Evolutionary conservation across 2,797 vertebrate species (phyloP).

Genomic region (Caiman crocodilus): DNA sequence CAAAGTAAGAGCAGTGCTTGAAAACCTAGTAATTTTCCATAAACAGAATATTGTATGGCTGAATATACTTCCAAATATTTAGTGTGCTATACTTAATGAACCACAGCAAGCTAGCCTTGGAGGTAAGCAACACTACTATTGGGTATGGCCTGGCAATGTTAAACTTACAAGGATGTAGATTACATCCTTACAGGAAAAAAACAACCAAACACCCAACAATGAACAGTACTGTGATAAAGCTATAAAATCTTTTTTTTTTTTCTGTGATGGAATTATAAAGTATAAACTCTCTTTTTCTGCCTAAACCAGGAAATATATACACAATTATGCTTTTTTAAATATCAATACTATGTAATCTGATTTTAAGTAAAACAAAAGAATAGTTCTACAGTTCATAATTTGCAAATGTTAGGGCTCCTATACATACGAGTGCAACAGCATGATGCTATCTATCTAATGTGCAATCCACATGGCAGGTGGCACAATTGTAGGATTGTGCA

Average conservation of each 20-base stretch:
- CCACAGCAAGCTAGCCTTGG: not conserved
- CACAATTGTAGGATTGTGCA: too few species aligned
- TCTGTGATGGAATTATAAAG: not conserved
- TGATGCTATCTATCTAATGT: too few species aligned
- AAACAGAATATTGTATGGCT: constrained; percentile 5
- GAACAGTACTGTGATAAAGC: not conserved
- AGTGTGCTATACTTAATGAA: constrained; percentile 36
- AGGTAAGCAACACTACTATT: not conserved
- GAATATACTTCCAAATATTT: constrained; percentile 9
- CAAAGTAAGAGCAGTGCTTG: constrained; percentile 11
- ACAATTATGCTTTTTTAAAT: constrained; percentile 17
- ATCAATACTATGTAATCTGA: not conserved
- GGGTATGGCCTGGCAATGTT: not conserved
- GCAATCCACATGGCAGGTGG: too few species aligned
- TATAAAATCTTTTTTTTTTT: not conserved
- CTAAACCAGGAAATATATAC: not conserved
- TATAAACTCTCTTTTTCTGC: not conserved
- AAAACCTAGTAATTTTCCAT: not conserved
- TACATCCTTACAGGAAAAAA: not conserved
- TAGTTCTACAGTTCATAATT: not conserved
- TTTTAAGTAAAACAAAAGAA: not conserved
- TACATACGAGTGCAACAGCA: too few species aligned
- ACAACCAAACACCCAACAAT: too few species aligned
- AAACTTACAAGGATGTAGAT: constrained; percentile 9
- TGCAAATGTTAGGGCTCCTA: not conserved